A percentile compares a stretch with the other conserved stretches of the same genome.
These are phyloP conservation scores for Drosophila aff. DNA, from an alignment of 1,140 invertebrate species.

Conservation along the genomic window DNA sequence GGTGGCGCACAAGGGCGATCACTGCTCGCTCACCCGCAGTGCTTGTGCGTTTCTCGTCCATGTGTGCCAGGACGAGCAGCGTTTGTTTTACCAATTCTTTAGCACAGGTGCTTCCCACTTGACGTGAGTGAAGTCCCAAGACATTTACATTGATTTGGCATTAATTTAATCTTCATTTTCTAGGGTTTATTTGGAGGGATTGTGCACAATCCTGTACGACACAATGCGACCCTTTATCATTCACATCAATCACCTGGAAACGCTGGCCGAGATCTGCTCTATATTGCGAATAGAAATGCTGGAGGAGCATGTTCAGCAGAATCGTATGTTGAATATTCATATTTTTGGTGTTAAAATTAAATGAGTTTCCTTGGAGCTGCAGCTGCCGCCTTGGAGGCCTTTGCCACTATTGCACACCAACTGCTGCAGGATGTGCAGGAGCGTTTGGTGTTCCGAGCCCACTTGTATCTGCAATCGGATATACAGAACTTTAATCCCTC, in stretches of 20 bases:
- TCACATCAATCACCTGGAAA: slow-evolving; percentile 98
- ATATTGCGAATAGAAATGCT: slow-evolving; percentile 97
- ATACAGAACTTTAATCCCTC: slow-evolving; percentile 95
- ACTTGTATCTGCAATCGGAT: slow-evolving; percentile 97
- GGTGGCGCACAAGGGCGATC: slow-evolving; percentile 91
- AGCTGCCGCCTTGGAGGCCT: slow-evolving; percentile 90
- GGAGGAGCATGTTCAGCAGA: slow-evolving; percentile 95
- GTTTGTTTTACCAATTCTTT: slow-evolving; percentile 96
- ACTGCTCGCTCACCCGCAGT: slow-evolving; percentile 94
- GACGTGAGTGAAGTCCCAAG: slow-evolving; percentile 86
- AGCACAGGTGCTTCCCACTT: slow-evolving; percentile 88
- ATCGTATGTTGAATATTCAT: slow-evolving; percentile 87
- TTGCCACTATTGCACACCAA: slow-evolving; percentile 93
- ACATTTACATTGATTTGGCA: not conserved
- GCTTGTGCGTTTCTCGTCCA: slow-evolving; percentile 96
- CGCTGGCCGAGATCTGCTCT: slow-evolving; percentile 97
- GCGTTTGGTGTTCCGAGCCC: slow-evolving; percentile 96
- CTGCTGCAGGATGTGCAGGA: slow-evolving; percentile 98
- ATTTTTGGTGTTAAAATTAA: not conserved
- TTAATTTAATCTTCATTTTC: slow-evolving; percentile 29
- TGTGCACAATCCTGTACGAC: slow-evolving; percentile 97
- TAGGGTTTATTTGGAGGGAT: slow-evolving; percentile 91
- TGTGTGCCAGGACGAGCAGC: slow-evolving; percentile 96
- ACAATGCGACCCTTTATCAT: slow-evolving; percentile 97
- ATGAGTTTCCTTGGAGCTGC: not conserved